phyloP scores from a whole-genome alignment of 64 coral and sea anemone genomes.

The Platygyra sinensis region DNA sequence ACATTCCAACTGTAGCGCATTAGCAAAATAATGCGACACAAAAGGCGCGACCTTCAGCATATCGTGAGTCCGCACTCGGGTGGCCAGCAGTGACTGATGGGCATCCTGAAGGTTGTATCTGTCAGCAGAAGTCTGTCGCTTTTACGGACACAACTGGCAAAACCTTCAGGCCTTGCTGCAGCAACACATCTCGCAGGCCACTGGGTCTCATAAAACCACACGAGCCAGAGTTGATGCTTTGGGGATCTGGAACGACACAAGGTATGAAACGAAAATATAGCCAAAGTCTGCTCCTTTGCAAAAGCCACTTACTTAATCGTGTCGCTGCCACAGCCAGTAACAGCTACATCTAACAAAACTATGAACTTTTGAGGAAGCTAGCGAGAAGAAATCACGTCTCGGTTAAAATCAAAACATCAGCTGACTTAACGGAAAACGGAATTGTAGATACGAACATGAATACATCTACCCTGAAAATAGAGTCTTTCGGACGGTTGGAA shows the following conservation, averaged over 20 bases:
- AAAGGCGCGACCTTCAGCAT: constrained; percentile 93
- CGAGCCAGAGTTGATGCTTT: neutral
- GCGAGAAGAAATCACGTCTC: too few relatives aligned
- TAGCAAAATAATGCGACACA: constrained; percentile 90
- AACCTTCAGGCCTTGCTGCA: constrained; percentile 92
- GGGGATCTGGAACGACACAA: constrained; percentile 30
- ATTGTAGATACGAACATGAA: too few relatives aligned
- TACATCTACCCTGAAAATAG: too few relatives aligned
- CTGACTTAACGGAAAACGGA: too few relatives aligned
- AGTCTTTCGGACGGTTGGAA: too few relatives aligned
- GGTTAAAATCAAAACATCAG: too few relatives aligned
- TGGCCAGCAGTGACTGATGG: constrained; percentile 94
- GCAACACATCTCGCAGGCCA: constrained; percentile 80
- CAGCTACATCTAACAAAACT: too few relatives aligned
- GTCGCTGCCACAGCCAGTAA: too few relatives aligned
- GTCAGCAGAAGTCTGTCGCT: constrained; percentile 70
- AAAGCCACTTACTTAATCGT: too few relatives aligned
- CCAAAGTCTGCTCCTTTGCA: neutral
- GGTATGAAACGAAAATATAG: too few relatives aligned
- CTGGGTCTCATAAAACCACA: constrained; percentile 55
- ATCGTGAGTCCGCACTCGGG: constrained; percentile 89
- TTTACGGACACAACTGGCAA: constrained; percentile 75
- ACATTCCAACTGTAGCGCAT: constrained; percentile 96
- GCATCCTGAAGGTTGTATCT: constrained; percentile 98
- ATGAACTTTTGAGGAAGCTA: too few relatives aligned